Evolutionary conservation across 2,113 vertebrate species (phyloP).

Genomic region (Dendropsophus ebraccatus): DNA sequence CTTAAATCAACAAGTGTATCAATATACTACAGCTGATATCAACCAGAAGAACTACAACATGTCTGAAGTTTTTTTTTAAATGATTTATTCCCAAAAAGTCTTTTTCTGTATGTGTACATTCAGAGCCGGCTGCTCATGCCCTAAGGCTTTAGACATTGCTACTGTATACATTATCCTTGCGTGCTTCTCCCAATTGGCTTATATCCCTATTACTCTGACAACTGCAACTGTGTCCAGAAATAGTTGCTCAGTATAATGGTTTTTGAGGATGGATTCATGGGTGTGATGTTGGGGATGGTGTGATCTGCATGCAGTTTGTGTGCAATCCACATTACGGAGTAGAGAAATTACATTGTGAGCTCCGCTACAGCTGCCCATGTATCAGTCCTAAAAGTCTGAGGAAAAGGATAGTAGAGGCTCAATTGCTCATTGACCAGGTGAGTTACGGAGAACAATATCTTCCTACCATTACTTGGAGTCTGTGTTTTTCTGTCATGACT

Average conservation of each 20-base stretch:
- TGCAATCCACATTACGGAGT: background rate
- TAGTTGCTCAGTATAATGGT: background rate
- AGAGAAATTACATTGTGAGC: background rate
- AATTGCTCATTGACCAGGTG: background rate
- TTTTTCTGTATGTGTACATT: background rate
- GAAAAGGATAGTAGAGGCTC: background rate
- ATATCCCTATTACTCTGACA: background rate
- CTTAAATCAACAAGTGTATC: too few species aligned
- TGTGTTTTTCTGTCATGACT: background rate
- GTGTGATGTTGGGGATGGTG: background rate
- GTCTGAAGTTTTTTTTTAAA: too few species aligned
- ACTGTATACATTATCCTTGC: background rate
- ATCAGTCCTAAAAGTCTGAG: background rate
- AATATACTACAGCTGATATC: too few species aligned
- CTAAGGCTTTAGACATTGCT: background rate
- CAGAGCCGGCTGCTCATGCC: background rate
- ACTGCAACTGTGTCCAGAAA: background rate
- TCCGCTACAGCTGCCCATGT: background rate
- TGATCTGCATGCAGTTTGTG: background rate
- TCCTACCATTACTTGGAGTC: background rate
- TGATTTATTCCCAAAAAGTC: too few species aligned
- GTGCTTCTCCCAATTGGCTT: constrained; percentile 8
- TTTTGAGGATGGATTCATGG: background rate
- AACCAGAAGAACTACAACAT: too few species aligned
- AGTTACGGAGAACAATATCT: background rate